These are phyloP conservation scores for Dendroctonus valens DNA, from an alignment of 1,140 invertebrate genomes.

Conservation along the genomic window DNA sequence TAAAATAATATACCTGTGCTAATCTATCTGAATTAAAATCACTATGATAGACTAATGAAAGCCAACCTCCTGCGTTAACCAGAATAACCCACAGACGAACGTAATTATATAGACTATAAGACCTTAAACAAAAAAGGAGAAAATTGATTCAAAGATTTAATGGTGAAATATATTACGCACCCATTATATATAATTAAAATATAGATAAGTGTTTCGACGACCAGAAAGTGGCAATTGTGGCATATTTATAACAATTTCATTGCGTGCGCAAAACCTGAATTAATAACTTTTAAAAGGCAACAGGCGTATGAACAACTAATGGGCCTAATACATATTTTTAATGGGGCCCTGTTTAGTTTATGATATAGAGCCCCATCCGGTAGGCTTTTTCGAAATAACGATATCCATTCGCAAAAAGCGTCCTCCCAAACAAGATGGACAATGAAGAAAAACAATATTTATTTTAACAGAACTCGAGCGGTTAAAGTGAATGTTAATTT, in stretches of 20 bases:
- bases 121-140: neutral
- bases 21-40: too few relatives aligned
- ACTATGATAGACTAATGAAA: too few relatives aligned
- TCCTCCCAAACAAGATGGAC: too few relatives aligned
- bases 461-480: too few relatives aligned
- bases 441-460: too few relatives aligned
- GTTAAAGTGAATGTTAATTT: too few relatives aligned
- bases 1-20: too few relatives aligned
- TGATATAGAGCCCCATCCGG: slow-evolving; percentile 5
- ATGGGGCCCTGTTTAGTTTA: slow-evolving; percentile 19
- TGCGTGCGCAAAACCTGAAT: slow-evolving; percentile 16
- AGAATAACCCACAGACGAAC: slow-evolving; percentile 1
- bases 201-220: slow-evolving; percentile 23
- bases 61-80: too few relatives aligned
- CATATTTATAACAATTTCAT: slow-evolving; percentile 30
- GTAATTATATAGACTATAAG: neutral
- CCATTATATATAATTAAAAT: slow-evolving; percentile 27
- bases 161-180: slow-evolving; percentile 22
- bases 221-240: slow-evolving; percentile 25
- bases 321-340: slow-evolving; percentile 19
- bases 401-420: neutral
- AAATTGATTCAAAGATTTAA: slow-evolving; percentile 15
- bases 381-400: neutral
- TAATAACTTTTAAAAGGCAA: slow-evolving; percentile 21
- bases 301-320: slow-evolving; percentile 16